A percentile compares a stretch with the other conserved stretches of the same genome.
phyloP scores from a whole-genome alignment of 2,888 invertebrate species.

The Loripinus fragilis region DNA sequence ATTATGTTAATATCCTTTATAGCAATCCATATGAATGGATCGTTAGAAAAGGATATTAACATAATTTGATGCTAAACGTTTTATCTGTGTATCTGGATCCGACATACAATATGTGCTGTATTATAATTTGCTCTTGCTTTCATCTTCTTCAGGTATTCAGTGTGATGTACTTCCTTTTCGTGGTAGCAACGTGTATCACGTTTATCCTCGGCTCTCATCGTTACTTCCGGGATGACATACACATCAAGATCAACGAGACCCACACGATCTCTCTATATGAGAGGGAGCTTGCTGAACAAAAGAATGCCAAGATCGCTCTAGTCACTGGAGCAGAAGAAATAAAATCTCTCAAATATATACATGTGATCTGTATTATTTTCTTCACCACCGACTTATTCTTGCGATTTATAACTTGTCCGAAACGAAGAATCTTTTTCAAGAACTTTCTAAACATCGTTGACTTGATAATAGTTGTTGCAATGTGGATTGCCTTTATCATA shows the following conservation, averaged over 20 bases:
- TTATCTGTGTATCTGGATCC: too few relatives aligned
- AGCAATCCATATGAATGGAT: too few relatives aligned
- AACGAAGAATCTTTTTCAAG: slow-evolving; percentile 57
- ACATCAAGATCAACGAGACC: slow-evolving; percentile 29
- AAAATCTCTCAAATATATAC: slow-evolving; percentile 65
- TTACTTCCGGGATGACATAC: slow-evolving; percentile 40
- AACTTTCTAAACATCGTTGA: slow-evolving; percentile 59
- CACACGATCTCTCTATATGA: slow-evolving; percentile 27
- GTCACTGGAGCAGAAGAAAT: slow-evolving; percentile 44
- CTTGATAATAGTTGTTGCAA: slow-evolving; percentile 50
- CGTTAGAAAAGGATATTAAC: too few relatives aligned
- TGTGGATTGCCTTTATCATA: slow-evolving; percentile 45
- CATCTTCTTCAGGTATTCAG: slow-evolving; percentile 61
- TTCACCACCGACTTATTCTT: slow-evolving; percentile 76
- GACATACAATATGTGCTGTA: too few relatives aligned
- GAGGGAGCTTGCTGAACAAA: slow-evolving; percentile 28
- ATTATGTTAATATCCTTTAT: too few relatives aligned
- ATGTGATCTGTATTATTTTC: slow-evolving; percentile 69
- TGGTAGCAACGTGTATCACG: slow-evolving; percentile 53
- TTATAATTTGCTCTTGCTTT: too few relatives aligned
- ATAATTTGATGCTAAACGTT: too few relatives aligned
- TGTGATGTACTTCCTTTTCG: slow-evolving; percentile 52
- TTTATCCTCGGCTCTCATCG: slow-evolving; percentile 59
- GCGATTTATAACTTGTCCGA: slow-evolving; percentile 65
- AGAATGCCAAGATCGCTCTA: slow-evolving; percentile 35